A percentile compares a stretch with the other conserved stretches of the same genome.
These are phyloP conservation scores for Coleophora flavipennella DNA, from an alignment of 2,888 invertebrate species.

Conservation along the genomic window DNA sequence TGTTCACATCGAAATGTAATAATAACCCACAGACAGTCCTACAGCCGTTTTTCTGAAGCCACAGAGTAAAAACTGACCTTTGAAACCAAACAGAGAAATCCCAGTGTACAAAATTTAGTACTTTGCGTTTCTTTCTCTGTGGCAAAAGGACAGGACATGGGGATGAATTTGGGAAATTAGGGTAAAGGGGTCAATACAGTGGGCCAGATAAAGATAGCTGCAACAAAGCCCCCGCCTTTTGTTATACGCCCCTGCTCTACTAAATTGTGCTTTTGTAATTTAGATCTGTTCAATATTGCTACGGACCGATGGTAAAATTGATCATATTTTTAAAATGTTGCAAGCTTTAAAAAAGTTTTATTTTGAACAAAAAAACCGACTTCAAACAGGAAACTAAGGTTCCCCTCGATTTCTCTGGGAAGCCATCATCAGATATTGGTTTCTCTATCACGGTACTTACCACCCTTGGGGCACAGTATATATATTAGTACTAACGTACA, in stretches of 20 bases:
- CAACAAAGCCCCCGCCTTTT: constrained; percentile 66
- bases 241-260: constrained; percentile 63
- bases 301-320: constrained; percentile 39
- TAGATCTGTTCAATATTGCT: constrained; percentile 23
- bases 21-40: constrained; percentile 25
- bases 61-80: constrained; percentile 23
- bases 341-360: too few species aligned
- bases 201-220: constrained; percentile 66
- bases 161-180: constrained; percentile 55
- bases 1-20: constrained; percentile 61
- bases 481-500: too few species aligned
- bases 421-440: too few species aligned
- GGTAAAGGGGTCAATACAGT: constrained; percentile 71
- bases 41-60: constrained; percentile 10
- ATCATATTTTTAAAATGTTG: too few species aligned
- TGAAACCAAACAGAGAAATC: constrained; percentile 8
- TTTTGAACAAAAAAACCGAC: too few species aligned
- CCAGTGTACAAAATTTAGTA: constrained; percentile 16
- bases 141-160: constrained; percentile 25
- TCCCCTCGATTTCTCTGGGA: too few species aligned
- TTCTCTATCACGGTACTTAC: too few species aligned
- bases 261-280: constrained; percentile 67
- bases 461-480: too few species aligned
- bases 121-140: not conserved
- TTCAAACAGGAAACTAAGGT: too few species aligned